Conservation (phyloP, 2,797 vertebrate genomes). For the Gambusia yucatana region DNA sequence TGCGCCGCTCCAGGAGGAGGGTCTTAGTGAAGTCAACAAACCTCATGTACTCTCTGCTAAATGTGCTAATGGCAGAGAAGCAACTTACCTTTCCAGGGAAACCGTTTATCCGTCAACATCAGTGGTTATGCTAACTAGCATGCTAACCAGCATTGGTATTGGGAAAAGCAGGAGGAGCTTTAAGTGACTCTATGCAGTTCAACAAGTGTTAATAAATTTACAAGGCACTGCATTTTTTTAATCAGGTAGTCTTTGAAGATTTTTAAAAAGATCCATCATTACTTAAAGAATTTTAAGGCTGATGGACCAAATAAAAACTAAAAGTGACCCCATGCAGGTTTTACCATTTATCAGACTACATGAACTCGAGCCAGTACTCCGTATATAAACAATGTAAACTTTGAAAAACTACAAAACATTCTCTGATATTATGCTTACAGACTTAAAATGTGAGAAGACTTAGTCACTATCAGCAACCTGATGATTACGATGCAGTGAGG, state of each 20-base stretch:
- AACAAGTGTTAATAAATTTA: not conserved
- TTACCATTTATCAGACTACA: constrained; percentile 34
- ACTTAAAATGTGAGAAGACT: constrained; percentile 33
- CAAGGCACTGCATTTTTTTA: not conserved
- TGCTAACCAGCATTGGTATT: too few relatives aligned
- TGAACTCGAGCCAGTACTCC: constrained; percentile 35
- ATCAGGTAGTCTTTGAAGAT: not conserved
- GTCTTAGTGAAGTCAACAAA: too few relatives aligned
- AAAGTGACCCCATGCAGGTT: constrained; percentile 26
- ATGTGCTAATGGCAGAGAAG: too few relatives aligned
- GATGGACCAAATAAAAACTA: constrained; percentile 24
- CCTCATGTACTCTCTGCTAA: too few relatives aligned
- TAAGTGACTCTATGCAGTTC: too few relatives aligned
- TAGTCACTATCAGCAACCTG: constrained; percentile 29
- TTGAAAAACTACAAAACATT: constrained; percentile 49
- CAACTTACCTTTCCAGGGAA: too few relatives aligned
- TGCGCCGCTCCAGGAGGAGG: too few relatives aligned
- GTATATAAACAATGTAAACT: constrained; percentile 38
- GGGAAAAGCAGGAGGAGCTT: too few relatives aligned
- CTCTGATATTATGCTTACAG: constrained; percentile 22
- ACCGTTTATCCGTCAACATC: too few relatives aligned
- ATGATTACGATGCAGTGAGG: constrained; percentile 29
- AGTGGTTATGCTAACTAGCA: too few relatives aligned
- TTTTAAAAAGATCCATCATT: not conserved
- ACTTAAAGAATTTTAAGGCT: constrained; percentile 1